Conservation (phyloP, 2,113 vertebrate genomes). For the Phyllostomus hastatus region DNA sequence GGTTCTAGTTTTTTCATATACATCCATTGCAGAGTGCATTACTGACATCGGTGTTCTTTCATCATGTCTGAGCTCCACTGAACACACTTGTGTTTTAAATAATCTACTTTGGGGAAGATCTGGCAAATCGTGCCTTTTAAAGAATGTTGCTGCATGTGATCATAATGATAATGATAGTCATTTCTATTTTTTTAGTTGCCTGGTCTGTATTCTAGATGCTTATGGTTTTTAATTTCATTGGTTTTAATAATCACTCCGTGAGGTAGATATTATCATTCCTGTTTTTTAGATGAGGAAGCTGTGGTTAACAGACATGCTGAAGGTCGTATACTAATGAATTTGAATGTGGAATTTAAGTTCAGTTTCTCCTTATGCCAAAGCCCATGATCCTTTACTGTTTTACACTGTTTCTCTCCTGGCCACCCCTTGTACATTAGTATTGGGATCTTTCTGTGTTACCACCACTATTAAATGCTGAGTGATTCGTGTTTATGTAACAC, state of each 20-base stretch:
- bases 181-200: constrained; percentile 11
- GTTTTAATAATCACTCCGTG: constrained; percentile 1
- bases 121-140: background rate
- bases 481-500: background rate
- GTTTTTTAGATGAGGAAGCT: background rate
- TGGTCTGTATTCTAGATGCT: background rate
- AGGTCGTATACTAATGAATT: background rate
- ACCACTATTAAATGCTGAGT: background rate
- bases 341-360: background rate
- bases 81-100: background rate
- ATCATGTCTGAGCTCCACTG: background rate
- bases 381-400: background rate
- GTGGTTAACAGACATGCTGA: background rate
- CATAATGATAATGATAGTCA: background rate
- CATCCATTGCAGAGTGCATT: background rate
- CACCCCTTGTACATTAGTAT: background rate
- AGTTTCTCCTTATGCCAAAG: background rate
- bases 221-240: background rate
- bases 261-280: background rate
- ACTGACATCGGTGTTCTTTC: background rate
- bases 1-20: constrained; percentile 27
- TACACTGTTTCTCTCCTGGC: background rate
- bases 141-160: background rate
- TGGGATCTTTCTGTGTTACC: background rate
- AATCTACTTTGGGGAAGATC: background rate